Evolutionary conservation across 1,140 invertebrate genomes (phyloP).

Genomic region (Caenorhabditis inopinata): DNA sequence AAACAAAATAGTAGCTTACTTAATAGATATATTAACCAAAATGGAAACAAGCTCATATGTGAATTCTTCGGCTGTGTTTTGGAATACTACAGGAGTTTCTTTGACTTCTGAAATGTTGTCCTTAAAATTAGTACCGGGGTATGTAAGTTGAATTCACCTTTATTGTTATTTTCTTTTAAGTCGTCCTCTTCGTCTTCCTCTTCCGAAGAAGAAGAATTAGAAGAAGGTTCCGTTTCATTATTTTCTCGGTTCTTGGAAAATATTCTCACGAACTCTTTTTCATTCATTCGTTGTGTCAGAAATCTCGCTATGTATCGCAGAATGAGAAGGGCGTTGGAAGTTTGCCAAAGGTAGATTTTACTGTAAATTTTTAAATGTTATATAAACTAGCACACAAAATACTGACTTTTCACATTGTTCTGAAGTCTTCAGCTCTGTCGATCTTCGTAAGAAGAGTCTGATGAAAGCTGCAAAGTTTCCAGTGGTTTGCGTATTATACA

Average conservation of each 20-base stretch:
- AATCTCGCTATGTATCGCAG: conserved; percentile 85
- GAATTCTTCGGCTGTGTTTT: conserved; percentile 55
- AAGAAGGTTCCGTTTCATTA: neutral
- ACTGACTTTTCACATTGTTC: conserved; percentile 82
- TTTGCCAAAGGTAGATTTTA: conserved; percentile 88
- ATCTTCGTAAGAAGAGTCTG: conserved; percentile 78
- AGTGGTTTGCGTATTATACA: conserved; percentile 79
- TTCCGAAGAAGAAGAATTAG: conserved; percentile 16
- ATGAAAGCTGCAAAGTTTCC: conserved; percentile 84
- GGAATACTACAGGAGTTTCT: neutral
- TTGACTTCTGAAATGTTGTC: conserved; percentile 23
- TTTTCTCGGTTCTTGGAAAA: conserved; percentile 45
- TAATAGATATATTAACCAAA: conserved; percentile 77
- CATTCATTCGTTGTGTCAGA: conserved; percentile 74
- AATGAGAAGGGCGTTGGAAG: conserved; percentile 88
- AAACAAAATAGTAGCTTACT: conserved; percentile 69
- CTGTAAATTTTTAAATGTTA: conserved; percentile 70
- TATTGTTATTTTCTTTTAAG: conserved; percentile 3
- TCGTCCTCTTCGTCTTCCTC: conserved; percentile 31
- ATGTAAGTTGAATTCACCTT: neutral
- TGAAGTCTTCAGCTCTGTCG: conserved; percentile 78
- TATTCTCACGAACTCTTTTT: conserved; percentile 67
- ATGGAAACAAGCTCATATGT: conserved; percentile 75
- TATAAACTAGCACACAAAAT: conserved; percentile 42
- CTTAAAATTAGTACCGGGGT: too few relatives aligned